Conservation (phyloP, 2,113 vertebrate species). For the Pteronura brasiliensis region DNA sequence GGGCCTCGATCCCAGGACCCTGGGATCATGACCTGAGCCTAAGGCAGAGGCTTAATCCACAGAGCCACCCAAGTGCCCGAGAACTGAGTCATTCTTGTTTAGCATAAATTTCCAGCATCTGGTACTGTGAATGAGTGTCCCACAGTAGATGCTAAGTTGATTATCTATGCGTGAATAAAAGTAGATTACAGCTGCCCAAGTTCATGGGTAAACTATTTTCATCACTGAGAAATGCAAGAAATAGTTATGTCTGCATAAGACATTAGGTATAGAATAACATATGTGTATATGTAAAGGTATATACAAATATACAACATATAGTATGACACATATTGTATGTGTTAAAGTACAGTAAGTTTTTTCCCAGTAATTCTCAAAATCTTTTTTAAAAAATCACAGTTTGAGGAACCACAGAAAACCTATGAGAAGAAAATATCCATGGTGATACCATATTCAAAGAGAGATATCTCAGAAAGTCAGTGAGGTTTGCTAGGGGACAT, state of each 20-base stretch:
- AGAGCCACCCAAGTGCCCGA: too few species aligned
- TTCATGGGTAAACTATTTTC: background rate
- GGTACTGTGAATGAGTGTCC: background rate
- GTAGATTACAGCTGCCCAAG: background rate
- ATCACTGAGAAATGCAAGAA: background rate
- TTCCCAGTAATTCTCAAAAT: background rate
- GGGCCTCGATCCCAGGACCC: too few species aligned
- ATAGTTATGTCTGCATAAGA: background rate
- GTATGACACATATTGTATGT: background rate
- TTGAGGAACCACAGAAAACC: background rate
- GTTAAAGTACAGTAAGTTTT: background rate
- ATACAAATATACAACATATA: too few species aligned
- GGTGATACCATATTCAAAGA: background rate
- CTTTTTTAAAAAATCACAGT: background rate
- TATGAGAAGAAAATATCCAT: background rate
- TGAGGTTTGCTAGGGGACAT: background rate
- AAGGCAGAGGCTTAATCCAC: too few species aligned
- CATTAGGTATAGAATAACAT: background rate
- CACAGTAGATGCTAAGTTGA: background rate
- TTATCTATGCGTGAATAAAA: background rate
- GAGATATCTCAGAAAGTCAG: background rate
- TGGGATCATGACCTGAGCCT: too few species aligned
- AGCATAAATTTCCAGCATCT: background rate
- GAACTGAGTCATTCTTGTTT: background rate
- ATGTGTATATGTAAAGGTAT: background rate